A percentile compares a stretch with the other conserved stretches of the same genome.
phyloP scores from a whole-genome alignment of 2,113 vertebrate genomes.

The Pelmatolapia mariae region DNA sequence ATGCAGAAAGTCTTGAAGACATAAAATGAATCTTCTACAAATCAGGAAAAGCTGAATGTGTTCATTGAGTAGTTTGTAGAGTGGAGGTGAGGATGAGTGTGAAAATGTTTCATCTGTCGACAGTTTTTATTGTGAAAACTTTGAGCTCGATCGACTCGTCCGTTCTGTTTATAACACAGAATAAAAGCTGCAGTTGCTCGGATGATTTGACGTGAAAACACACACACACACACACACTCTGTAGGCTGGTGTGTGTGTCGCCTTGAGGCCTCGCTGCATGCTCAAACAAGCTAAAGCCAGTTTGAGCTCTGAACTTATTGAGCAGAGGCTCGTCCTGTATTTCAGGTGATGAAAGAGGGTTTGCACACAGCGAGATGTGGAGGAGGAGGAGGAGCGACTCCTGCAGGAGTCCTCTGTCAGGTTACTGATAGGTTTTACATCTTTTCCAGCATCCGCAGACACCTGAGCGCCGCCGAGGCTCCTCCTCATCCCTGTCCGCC shows the following conservation, averaged over 20 bases:
- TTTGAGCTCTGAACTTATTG: neutral
- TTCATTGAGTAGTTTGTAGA: neutral
- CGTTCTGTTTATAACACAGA: neutral
- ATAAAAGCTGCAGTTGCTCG: neutral
- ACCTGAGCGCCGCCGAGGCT: neutral
- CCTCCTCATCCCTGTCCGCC: neutral
- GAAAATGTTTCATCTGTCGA: neutral
- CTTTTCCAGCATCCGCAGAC: neutral
- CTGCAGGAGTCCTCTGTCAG: neutral
- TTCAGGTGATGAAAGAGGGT: constrained; percentile 14
- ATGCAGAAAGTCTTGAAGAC: neutral
- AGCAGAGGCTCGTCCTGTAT: neutral
- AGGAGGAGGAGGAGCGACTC: neutral
- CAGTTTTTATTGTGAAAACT: neutral
- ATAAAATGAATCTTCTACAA: neutral
- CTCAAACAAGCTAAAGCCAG: neutral
- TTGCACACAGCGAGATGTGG: neutral
- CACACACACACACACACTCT: neutral
- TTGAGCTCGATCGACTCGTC: neutral
- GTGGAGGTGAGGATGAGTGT: neutral
- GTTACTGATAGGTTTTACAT: neutral
- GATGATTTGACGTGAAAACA: neutral
- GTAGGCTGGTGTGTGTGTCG: neutral
- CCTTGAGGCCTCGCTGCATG: neutral
- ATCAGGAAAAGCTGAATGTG: fast-evolving